Base-by-base conservation (phyloP, 92 coral and sea anemone genomes). In the Epizoanthus illoricatus region DNA sequence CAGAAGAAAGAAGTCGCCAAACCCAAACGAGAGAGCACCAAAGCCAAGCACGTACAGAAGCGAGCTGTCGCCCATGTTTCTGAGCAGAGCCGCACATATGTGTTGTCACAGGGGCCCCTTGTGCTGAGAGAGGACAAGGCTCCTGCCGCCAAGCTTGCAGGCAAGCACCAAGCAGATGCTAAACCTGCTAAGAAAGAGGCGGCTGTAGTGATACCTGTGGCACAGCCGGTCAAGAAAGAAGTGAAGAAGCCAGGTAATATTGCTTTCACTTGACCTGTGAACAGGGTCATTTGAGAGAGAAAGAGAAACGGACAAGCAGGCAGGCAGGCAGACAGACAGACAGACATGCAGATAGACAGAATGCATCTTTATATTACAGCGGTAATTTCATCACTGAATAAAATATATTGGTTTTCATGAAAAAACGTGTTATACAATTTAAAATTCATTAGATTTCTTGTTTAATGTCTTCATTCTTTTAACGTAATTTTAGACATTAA, bases 41-140 rank as follows among this genome's bases (percentile, higher is more conserved):
- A 78, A n/a, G 49, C 3, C 43, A 78, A 62, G 42, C 71, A 43
- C 43, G 82, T 78, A 20, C 82, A 63, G 60, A 78, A 64, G 71
- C 82, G 82, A 63, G 82, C 82, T 8, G 71, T 45, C 12, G 58
- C 60, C n/a, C 42, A 20, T 13, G 21, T 12, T 10, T n/a, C 40
- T 13, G 54, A 63, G 58, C 84, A 86, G 24, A 88, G 92, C 61
- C 92, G 84, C 66, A 79, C 71, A 69, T 90, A 90, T 57, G 56
- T 88, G 21, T 78, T 90, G 87, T 88, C 94, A 52, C 91, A 86
- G 62, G 94, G 94, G 5, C 94, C 97, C 36, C 81, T 90, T 5
- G 75, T 91, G 18, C 36, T 90, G 69, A 82, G 69, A 8, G 92
- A 88, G 76, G 87, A 81, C 1, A 85, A 63, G 58, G 57, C 12